A percentile compares a stretch with the other conserved stretches of the same genome.
Evolutionary conservation across 2,113 vertebrate species (phyloP).

Genomic region (Coregonus clupeaformis): DNA sequence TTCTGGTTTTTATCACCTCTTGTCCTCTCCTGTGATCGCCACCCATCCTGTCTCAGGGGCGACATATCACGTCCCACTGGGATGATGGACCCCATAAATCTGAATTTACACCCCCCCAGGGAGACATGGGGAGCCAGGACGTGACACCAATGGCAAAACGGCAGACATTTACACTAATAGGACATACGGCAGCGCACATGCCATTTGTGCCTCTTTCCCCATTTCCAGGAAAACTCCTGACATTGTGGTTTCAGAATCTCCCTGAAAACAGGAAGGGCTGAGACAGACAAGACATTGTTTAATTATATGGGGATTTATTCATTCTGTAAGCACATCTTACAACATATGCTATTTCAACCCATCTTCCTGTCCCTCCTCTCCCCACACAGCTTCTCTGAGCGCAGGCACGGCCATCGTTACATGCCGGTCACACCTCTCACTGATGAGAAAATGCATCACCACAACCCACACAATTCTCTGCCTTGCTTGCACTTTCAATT

Average conservation of each 20-base stretch:
- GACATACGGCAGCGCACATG: no score
- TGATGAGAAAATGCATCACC: slow-evolving; percentile 19
- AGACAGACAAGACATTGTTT: neutral
- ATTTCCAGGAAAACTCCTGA: neutral
- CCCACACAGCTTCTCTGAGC: neutral
- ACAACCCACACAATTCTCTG: slow-evolving; percentile 35
- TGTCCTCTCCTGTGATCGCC: neutral
- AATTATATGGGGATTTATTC: slow-evolving; percentile 2
- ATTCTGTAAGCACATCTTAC: slow-evolving; percentile 20
- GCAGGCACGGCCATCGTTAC: slow-evolving; percentile 17
- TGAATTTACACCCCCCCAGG: slow-evolving; percentile 31
- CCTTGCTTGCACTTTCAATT: slow-evolving; percentile 37
- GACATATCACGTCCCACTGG: slow-evolving; percentile 41
- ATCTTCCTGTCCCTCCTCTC: slow-evolving; percentile 3
- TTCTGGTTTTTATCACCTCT: slow-evolving; percentile 10
- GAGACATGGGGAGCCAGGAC: slow-evolving; percentile 22
- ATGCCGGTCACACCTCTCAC: slow-evolving; percentile 21
- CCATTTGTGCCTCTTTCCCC: neutral
- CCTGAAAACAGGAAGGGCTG: neutral
- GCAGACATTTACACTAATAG: neutral
- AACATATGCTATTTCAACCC: slow-evolving; percentile 10
- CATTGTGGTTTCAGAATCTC: neutral
- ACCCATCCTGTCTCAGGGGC: neutral
- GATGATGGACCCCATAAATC: slow-evolving; percentile 44
- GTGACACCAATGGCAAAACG: slow-evolving; percentile 38